Evolutionary conservation across 2,113 vertebrate genomes (phyloP), one percentile per base, ranked within the genome.

Genomic region (Lagopus muta): DNA sequence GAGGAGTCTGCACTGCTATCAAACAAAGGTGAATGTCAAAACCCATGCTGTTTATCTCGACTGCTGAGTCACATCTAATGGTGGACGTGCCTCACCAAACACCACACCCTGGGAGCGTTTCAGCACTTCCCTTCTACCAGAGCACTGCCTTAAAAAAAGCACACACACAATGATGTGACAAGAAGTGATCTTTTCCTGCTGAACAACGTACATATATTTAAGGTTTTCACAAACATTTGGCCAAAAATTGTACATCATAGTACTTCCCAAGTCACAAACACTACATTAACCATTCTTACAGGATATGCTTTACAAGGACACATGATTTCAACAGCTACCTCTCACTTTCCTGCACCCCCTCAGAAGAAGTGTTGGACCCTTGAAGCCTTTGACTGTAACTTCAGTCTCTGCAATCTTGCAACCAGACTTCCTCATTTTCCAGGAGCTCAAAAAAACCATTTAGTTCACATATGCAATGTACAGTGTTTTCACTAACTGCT

Each of bases 61-160:
- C 45, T 47, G 81, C 71, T 96, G 80, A 93, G 79, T 93, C 95
- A 89, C 61, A 82, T 38, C 32, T 82, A 67, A 73, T 43, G 55
- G 42, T 54, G 48, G 52, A 85, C 0, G 1, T 79, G 82, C 61
- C 58, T 76, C 62, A 76, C 24, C 1, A 1, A 81, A 69, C 14
- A 76, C 90, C 94, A 90, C 84, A 84, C 90, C 73, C 86, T 38
- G 7, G 16, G 36, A 88, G 57, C 2, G 3, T 42, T 82, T 76
- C 62, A 76, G 90, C 72, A 94, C 67, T 79, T 94, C 87, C 86
- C 62, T 95, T 66, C 90, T 74, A 60, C n/a, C 54, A 75, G 40
- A 70, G 81, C 28, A 10, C 22, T 64, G 38, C 72, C 67, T 71
- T 65, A 45, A 34, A 85, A 90, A 70, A 82, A 43, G 27, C 83